These are phyloP conservation scores for Hemichromis elongatus DNA, from an alignment of 2,113 vertebrate genomes.

Conservation along the genomic window DNA sequence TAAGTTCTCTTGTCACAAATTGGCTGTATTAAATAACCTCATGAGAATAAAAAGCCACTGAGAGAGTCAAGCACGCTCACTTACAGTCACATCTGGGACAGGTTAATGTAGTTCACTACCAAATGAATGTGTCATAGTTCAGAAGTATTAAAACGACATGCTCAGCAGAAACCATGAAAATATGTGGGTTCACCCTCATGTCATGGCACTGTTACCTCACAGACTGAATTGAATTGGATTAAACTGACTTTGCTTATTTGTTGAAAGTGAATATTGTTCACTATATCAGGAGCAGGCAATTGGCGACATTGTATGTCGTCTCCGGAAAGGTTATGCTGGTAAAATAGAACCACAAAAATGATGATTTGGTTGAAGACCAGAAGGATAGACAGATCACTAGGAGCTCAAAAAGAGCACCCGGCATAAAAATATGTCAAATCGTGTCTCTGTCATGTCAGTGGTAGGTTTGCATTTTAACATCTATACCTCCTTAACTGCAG, in stretches of 20 bases:
- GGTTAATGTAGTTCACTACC: background rate
- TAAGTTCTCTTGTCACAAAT: accelerated
- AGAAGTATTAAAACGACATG: background rate
- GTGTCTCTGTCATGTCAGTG: background rate
- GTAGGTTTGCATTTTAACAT: background rate
- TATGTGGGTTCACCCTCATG: background rate
- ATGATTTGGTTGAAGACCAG: background rate
- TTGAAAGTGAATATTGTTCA: background rate
- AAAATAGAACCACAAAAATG: accelerated
- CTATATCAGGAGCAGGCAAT: background rate
- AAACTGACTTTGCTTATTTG: background rate
- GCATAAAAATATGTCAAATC: background rate
- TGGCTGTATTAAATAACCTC: background rate
- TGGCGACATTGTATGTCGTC: background rate
- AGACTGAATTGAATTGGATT: background rate
- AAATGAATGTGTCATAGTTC: background rate
- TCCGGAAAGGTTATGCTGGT: background rate
- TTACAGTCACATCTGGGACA: background rate
- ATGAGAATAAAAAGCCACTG: background rate
- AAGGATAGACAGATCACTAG: background rate
- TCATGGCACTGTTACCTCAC: background rate
- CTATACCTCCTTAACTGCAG: accelerated
- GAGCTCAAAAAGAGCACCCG: background rate
- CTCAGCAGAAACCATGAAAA: background rate
- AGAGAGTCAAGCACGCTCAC: accelerated